Base-by-base conservation (phyloP, 2,888 invertebrate species). In the Pristionchus maxplancki region DNA sequence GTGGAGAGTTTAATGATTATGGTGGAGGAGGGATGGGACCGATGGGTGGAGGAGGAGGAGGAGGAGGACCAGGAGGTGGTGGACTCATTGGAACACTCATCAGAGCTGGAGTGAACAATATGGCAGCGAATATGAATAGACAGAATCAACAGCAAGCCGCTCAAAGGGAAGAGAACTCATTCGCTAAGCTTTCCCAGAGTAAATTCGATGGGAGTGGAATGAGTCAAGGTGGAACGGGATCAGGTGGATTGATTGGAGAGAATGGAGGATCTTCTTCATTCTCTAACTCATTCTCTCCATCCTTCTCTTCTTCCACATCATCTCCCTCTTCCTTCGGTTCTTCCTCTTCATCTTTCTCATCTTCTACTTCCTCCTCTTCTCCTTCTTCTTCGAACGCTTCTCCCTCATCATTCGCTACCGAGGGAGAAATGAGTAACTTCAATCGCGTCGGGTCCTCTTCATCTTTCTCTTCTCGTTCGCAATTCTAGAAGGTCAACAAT, bases 401-500 rank as follows among this genome's bases (percentile, higher is more conserved):
- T 40, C 85, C 85, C 44, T 85, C 85, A 17, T 85, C 85, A 37
- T 85, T 85, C 44, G 58, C 85, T 17, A 64, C 85, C 28, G 58
- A 64, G 62, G 64, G 85, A 34, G 85, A 85, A 64, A 44, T 78
- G 78, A n/a, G n/a, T 44, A n/a, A 40, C 24, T 78, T 78, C 44
- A 44, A 28, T 48, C 67, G 28, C 44, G 31, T 40, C 78, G n/a
- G 40, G 24, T 74, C 37, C 40, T 40, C 71, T 74, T 50, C 81
- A 11, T 53, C 74, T 44, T 44, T 74, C 74, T 50, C 48, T 31
- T 82, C 82, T n/a, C 28, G 17, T 4, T 64, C 37, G 0, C 64
- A 40, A 53, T 64, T 85, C 48, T 62, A 17, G 4, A 40, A 28
- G 44, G 24, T 40, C 28, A 48, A 40, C 44, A 24, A 50, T 40